Percentiles rank a stretch among this genome's conserved stretches.
Evolutionary conservation across 2,797 vertebrate genomes (phyloP).

Genomic region (Parauchenoglanis ngamensis): DNA sequence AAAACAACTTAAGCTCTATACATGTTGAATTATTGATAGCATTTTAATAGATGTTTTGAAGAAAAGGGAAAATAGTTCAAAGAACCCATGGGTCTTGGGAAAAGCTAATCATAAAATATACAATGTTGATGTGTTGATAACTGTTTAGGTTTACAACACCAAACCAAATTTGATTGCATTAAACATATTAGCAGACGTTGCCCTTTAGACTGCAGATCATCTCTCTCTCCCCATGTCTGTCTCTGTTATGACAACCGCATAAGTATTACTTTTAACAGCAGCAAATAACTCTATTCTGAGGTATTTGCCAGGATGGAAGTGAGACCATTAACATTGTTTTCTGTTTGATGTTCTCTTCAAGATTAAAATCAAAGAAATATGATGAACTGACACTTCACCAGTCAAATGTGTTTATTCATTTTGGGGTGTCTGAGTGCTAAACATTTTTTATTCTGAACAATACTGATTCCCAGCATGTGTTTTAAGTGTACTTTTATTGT

Average conservation of each 20-base stretch:
- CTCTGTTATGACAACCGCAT: conserved; percentile 4
- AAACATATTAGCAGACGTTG: neutral
- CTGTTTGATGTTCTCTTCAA: conserved; percentile 29
- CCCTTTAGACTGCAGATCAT: conserved; percentile 4
- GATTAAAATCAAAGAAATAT: neutral
- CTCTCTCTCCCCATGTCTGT: neutral
- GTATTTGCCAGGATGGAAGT: conserved; percentile 42
- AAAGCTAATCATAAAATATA: conserved; percentile 6
- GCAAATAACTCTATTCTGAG: conserved; percentile 41
- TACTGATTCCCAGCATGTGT: neutral
- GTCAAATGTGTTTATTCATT: neutral
- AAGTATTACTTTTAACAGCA: conserved; percentile 23
- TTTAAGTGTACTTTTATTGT: neutral
- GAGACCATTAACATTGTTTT: conserved; percentile 46
- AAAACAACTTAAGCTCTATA: conserved; percentile 29
- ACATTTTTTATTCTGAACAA: neutral
- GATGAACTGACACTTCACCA: neutral
- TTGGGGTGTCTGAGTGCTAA: neutral
- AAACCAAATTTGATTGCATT: neutral
- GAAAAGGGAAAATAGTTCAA: neutral
- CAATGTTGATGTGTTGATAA: neutral
- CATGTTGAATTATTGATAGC: conserved; percentile 21
- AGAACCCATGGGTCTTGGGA: neutral
- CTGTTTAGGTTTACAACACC: neutral
- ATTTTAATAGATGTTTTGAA: conserved; percentile 9